Evolutionary conservation across 2,888 invertebrate species (phyloP).

Genomic region (Folsomia manolachei): DNA sequence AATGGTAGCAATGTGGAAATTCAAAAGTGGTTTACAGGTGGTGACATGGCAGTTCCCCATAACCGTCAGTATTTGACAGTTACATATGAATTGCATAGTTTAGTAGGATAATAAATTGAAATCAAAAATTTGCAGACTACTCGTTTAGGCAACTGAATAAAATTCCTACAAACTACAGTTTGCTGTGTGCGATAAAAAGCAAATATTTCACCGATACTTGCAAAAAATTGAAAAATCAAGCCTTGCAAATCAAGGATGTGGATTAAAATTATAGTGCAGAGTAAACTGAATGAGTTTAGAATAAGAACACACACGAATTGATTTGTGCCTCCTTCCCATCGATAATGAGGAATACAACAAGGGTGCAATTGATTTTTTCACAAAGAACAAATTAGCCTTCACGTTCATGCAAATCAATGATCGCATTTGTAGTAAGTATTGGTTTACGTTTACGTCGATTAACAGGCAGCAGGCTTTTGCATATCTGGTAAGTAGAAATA

Average conservation of each 20-base stretch:
- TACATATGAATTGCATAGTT: neutral
- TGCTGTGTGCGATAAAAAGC: neutral
- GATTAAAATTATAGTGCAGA: too few species aligned
- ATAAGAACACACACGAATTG: slow-evolving; percentile 17
- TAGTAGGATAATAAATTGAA: neutral
- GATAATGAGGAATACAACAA: slow-evolving; percentile 8
- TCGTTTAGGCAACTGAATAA: too few species aligned
- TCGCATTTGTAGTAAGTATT: neutral
- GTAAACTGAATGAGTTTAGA: neutral
- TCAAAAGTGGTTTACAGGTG: neutral
- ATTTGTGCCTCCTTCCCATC: neutral
- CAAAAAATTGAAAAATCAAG: too few species aligned
- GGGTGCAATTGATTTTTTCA: slow-evolving; percentile 15
- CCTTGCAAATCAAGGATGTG: too few species aligned
- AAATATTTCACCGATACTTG: too few species aligned
- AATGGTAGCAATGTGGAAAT: neutral
- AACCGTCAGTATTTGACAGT: neutral
- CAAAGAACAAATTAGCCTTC: slow-evolving; percentile 16
- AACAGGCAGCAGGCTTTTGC: neutral
- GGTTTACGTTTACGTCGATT: neutral
- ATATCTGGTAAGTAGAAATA: too few species aligned
- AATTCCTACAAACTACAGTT: too few species aligned
- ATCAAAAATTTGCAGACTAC: neutral
- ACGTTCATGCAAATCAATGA: slow-evolving; percentile 21
- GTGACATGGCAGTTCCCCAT: neutral